phyloP scores from a whole-genome alignment of 1,140 invertebrate species.

The Pinna nobilis region DNA sequence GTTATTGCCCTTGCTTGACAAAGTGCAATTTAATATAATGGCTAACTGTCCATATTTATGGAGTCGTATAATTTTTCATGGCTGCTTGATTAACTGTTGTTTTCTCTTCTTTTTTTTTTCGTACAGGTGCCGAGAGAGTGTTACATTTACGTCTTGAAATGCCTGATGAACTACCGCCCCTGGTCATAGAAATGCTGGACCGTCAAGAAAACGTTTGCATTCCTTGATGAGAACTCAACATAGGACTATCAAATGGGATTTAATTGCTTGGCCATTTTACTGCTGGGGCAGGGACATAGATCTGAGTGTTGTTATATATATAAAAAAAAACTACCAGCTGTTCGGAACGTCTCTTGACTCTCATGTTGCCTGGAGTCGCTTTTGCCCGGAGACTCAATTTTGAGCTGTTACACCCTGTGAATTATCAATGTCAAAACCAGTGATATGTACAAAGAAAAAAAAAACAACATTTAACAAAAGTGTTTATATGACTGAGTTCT shows the following conservation, averaged over 20 bases:
- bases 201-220: slow-evolving; percentile 70
- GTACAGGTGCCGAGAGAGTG: slow-evolving; percentile 71
- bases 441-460: too few relatives aligned
- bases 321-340: too few relatives aligned
- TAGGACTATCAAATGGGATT: background rate
- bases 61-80: background rate
- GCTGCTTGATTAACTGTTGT: background rate
- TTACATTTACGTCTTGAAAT: slow-evolving; percentile 67
- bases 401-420: too few relatives aligned
- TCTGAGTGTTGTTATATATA: too few relatives aligned
- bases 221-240: slow-evolving; percentile 51
- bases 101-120: slow-evolving; percentile 29
- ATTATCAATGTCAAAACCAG: too few relatives aligned
- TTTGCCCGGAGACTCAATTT: too few relatives aligned
- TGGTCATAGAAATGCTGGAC: slow-evolving; percentile 72
- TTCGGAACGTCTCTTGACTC: too few relatives aligned
- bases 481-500: too few relatives aligned
- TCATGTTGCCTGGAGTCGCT: too few relatives aligned
- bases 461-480: too few relatives aligned
- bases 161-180: slow-evolving; percentile 66
- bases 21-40: too few relatives aligned
- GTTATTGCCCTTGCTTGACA: background rate
- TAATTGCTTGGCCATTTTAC: background rate
- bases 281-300: background rate
- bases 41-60: background rate